A percentile compares a stretch with the other conserved stretches of the same genome.
phyloP scores from a whole-genome alignment of 1,140 invertebrate species.

The Eurosta solidaginis region DNA sequence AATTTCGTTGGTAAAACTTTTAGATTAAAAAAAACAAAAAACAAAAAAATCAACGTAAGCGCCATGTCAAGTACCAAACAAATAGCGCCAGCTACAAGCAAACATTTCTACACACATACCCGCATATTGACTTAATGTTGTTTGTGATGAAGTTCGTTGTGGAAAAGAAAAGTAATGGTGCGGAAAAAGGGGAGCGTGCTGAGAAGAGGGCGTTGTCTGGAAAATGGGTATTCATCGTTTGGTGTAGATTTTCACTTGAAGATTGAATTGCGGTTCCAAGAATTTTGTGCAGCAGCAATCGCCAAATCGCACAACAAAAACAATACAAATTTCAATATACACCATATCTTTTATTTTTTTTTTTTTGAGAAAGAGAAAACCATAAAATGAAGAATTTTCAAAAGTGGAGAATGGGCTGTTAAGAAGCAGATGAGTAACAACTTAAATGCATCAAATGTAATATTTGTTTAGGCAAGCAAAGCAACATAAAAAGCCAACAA shows the following conservation, averaged over 20 bases:
- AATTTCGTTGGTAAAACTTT: neutral
- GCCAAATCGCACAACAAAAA: constrained; percentile 5
- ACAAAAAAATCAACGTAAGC: no score
- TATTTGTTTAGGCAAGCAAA: constrained; percentile 5
- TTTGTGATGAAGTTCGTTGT: no score
- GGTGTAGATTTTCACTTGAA: constrained; percentile 25
- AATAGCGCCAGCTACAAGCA: neutral
- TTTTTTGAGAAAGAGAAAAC: neutral
- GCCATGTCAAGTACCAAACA: no score
- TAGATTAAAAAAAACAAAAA: no score
- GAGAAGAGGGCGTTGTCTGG: neutral
- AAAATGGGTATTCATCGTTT: neutral
- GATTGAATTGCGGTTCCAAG: constrained; percentile 20
- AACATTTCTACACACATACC: neutral
- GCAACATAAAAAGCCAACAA: neutral
- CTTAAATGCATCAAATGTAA: constrained; percentile 4
- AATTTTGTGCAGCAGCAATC: constrained; percentile 8
- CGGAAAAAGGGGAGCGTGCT: neutral
- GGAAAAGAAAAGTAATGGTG: no score
- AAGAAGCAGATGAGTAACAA: constrained; percentile 24
- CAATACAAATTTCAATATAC: neutral
- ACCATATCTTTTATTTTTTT: neutral
- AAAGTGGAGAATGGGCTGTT: neutral
- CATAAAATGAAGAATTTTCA: neutral
- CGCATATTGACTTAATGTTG: neutral